phyloP scores from a whole-genome alignment of 2,113 vertebrate genomes.

The Malurus melanocephalus region DNA sequence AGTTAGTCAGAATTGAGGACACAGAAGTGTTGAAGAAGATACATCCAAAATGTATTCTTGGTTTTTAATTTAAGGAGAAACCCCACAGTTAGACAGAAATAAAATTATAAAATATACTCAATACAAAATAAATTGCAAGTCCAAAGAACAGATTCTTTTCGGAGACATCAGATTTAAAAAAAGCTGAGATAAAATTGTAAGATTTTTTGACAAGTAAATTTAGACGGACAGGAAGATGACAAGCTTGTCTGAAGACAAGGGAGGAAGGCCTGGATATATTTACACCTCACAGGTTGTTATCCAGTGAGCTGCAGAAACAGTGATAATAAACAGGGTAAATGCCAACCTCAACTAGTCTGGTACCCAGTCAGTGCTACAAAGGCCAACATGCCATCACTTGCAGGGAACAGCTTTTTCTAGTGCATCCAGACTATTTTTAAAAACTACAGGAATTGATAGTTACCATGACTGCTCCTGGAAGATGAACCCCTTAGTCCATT shows the following conservation, averaged over 20 bases:
- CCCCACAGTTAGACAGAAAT: background rate
- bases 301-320: background rate
- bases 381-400: fast-evolving
- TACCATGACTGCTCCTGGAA: background rate
- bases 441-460: background rate
- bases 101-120: background rate
- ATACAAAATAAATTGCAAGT: background rate
- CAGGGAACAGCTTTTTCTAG: background rate
- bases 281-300: background rate
- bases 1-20: background rate
- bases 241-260: background rate
- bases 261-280: background rate
- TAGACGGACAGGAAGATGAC: background rate
- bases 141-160: background rate
- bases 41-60: background rate
- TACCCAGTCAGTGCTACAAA: background rate
- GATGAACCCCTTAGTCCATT: background rate
- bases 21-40: background rate
- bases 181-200: background rate
- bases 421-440: background rate
- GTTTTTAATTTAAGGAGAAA: constrained; percentile 35
- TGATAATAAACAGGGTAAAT: background rate
- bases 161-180: background rate
- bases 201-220: background rate
- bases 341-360: fast-evolving